Percentiles rank a stretch among this genome's conserved stretches.
These are phyloP conservation scores for Sebastes melanostomus DNA, from an alignment of 2,797 vertebrate genomes.

Conservation along the genomic window DNA sequence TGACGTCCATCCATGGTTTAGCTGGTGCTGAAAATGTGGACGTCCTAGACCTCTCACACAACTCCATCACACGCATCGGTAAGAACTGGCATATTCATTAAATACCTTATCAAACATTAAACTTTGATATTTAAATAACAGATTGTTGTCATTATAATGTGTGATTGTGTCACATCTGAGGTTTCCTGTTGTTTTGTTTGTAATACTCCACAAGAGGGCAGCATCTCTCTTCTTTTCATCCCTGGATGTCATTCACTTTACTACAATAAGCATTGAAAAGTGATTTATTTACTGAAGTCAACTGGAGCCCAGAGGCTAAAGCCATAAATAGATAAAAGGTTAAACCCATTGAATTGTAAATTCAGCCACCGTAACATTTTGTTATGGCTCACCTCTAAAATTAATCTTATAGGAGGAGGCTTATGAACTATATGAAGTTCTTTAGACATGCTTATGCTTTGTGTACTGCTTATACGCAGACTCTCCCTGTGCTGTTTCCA, in stretches of 20 bases:
- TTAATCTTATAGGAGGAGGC: neutral
- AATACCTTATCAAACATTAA: neutral
- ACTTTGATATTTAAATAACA: neutral
- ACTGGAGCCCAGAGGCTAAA: slow-evolving; percentile 32
- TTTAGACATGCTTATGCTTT: neutral
- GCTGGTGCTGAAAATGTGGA: slow-evolving; percentile 84
- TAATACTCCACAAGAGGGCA: slow-evolving; percentile 73
- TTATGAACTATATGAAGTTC: neutral
- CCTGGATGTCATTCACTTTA: neutral
- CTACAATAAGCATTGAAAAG: slow-evolving; percentile 7
- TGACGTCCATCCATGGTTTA: slow-evolving; percentile 89
- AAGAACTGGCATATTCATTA: slow-evolving; percentile 55
- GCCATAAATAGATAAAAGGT: slow-evolving; percentile 65
- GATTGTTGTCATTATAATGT: neutral
- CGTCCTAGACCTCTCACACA: slow-evolving; percentile 90
- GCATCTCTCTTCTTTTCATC: slow-evolving; percentile 32
- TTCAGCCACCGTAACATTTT: slow-evolving; percentile 21
- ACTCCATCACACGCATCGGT: slow-evolving; percentile 92
- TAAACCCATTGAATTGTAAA: slow-evolving; percentile 39
- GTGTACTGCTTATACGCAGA: neutral
- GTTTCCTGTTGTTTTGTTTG: neutral
- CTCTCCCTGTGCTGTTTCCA: neutral
- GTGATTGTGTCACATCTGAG: neutral
- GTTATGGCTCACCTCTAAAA: slow-evolving; percentile 1
- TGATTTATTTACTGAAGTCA: slow-evolving; percentile 36